Evolutionary conservation across 1,140 invertebrate genomes (phyloP), one percentile per base, ranked within the genome.

Genomic region (Zaprionus inermis): DNA sequence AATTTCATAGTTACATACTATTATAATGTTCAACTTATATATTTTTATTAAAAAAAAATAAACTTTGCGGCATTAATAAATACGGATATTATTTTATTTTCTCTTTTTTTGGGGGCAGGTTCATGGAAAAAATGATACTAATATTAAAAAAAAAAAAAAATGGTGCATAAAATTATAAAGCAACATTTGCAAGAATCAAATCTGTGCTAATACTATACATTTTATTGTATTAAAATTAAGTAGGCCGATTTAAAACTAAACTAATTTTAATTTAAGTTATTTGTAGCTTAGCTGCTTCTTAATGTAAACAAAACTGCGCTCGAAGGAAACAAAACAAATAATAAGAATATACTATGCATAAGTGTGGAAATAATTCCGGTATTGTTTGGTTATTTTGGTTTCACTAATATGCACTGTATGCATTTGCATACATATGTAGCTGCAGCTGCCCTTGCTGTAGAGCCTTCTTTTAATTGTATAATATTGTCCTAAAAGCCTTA

Each of bases 401-500:
- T 52, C 46, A 72, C 72, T 34, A 68, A 68, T 58, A 67, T 59
- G 56, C 38, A 44, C 38, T n/a, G 12, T 68, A 69, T 49, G 65
- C 59, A 65, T 61, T 66, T 64, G 24, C 24, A 28, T 28, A 28
- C 24, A 28, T 28, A 28, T 28, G 24, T 28, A 51, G 49, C 68
- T 71, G 52, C 38, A 22, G 44, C 11, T 49, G 20, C 32, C 51
- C 30, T 41, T 41, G 58, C 36, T 63, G 61, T 34, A 20, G 51
- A 55, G 74, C 56, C 64, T 72, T 67, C 76, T 59, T 77, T 69
- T 71, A 73, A 52, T 77, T 86, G 73, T 86, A 83, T 88, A 83
- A 88, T 86, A 89, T 88, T 88, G 83, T 88, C 83, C 84, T 88
- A 88, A 80, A 88, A 83, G 76, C 80, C 77, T 88, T 88, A 74